A percentile compares a stretch with the other conserved stretches of the same genome.
phyloP scores from a whole-genome alignment of 2,888 invertebrate species.

The Spodoptera littoralis region DNA sequence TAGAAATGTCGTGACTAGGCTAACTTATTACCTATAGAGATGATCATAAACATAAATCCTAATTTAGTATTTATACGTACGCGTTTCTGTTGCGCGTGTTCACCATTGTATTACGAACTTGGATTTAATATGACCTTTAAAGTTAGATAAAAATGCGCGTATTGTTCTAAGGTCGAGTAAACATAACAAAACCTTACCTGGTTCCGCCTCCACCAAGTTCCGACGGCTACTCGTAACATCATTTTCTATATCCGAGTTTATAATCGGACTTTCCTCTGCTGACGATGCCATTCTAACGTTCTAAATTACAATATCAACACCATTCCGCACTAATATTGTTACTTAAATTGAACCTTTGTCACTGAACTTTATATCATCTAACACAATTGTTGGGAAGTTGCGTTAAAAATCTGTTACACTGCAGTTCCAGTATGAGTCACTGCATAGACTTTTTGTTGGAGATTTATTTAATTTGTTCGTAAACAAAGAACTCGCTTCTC shows the following conservation, averaged over 20 bases:
- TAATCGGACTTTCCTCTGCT: conserved; percentile 81
- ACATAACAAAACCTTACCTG: conserved; percentile 63
- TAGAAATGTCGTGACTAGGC: too few relatives aligned
- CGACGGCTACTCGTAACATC: conserved; percentile 79
- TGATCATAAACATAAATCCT: not conserved
- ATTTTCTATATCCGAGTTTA: conserved; percentile 82
- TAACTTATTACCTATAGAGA: not conserved
- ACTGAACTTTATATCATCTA: conserved; percentile 29
- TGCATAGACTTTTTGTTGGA: conserved; percentile 43
- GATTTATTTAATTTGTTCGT: conserved; percentile 51
- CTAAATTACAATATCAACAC: conserved; percentile 64
- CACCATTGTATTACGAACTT: conserved; percentile 17
- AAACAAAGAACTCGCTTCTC: conserved; percentile 59
- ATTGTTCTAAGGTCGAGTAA: conserved; percentile 7
- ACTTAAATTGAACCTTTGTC: conserved; percentile 24
- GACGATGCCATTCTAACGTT: conserved; percentile 72
- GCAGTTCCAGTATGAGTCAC: conserved; percentile 58
- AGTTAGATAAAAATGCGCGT: not conserved
- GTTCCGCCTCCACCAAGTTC: conserved; percentile 75
- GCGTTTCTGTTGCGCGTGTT: conserved; percentile 1
- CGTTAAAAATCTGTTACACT: conserved; percentile 37
- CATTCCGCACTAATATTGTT: conserved; percentile 54
- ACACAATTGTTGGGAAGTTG: conserved; percentile 50
- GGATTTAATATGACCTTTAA: conserved; percentile 23
- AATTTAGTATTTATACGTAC: not conserved